These are phyloP conservation scores for Luscinia megarhynchos DNA, from an alignment of 2,797 vertebrate genomes.

Conservation along the genomic window DNA sequence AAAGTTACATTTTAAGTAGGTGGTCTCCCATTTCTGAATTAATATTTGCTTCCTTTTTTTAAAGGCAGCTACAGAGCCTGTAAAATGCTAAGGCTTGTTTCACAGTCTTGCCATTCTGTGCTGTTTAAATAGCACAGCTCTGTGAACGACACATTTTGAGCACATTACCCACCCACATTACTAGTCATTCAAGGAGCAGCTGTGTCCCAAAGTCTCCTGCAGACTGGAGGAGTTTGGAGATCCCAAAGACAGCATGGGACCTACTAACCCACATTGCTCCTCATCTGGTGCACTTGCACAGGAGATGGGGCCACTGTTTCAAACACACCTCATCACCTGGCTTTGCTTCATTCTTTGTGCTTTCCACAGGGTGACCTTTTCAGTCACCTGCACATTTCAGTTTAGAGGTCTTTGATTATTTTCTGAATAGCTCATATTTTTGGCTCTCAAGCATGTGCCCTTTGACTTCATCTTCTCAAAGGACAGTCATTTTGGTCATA, in stretches of 20 bases:
- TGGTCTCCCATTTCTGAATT: constrained; percentile 71
- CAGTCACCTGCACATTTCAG: constrained; percentile 60
- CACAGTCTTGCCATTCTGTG: constrained; percentile 51
- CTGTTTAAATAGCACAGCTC: constrained; percentile 61
- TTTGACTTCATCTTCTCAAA: constrained; percentile 62
- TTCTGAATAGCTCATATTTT: constrained; percentile 63
- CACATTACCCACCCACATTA: constrained; percentile 32
- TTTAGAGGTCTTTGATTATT: constrained; percentile 57
- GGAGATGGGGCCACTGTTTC: constrained; percentile 29
- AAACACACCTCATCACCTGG: constrained; percentile 49
- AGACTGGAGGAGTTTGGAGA: background rate
- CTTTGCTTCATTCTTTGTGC: constrained; percentile 30
- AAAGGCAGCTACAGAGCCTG: constrained; percentile 68
- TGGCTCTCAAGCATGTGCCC: constrained; percentile 50
- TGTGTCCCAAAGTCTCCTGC: background rate
- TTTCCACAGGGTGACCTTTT: constrained; percentile 48
- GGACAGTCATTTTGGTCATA: constrained; percentile 56
- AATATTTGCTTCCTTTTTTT: constrained; percentile 70
- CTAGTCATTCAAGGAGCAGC: constrained; percentile 57
- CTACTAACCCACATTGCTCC: constrained; percentile 12
- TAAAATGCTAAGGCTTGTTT: constrained; percentile 69
- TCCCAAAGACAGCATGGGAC: background rate
- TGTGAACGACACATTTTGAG: constrained; percentile 67
- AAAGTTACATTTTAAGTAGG: constrained; percentile 73
- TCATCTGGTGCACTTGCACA: background rate